Conservation (phyloP, 2,797 vertebrate genomes). For the Propithecus perrieri region DNA sequence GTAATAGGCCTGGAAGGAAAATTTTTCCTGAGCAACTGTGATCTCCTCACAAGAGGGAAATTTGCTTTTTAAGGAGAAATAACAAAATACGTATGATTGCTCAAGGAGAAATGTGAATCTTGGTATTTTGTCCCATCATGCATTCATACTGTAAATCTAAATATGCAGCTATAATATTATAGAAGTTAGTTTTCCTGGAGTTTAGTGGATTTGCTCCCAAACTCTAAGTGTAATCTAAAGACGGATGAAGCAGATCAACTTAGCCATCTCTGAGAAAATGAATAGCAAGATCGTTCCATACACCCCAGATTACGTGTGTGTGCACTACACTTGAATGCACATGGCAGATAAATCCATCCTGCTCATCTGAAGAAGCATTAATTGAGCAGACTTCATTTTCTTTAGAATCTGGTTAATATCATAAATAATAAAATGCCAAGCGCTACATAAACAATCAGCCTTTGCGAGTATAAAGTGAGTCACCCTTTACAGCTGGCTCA, state of each 20-base stretch:
- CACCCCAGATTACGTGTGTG: not conserved
- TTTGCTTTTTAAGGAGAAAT: slow-evolving; percentile 57
- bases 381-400: not conserved
- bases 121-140: not conserved
- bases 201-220: not conserved
- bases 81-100: not conserved
- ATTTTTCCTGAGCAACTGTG: slow-evolving; percentile 33
- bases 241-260: not conserved
- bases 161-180: not conserved
- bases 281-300: not conserved
- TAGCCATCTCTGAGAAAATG: not conserved
- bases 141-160: not conserved
- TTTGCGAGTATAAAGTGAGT: not conserved
- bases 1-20: slow-evolving; percentile 61
- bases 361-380: not conserved
- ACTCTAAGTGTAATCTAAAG: not conserved
- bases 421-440: not conserved
- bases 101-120: not conserved
- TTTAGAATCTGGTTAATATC: slow-evolving; percentile 28
- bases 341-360: not conserved
- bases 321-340: not conserved
- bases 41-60: slow-evolving; percentile 62
- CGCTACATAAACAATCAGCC: slow-evolving; percentile 3
- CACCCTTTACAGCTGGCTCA: slow-evolving; percentile 43
- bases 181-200: not conserved